These are phyloP conservation scores for Drosophila mimetica DNA, from an alignment of 2,888 invertebrate genomes.

Conservation along the genomic window DNA sequence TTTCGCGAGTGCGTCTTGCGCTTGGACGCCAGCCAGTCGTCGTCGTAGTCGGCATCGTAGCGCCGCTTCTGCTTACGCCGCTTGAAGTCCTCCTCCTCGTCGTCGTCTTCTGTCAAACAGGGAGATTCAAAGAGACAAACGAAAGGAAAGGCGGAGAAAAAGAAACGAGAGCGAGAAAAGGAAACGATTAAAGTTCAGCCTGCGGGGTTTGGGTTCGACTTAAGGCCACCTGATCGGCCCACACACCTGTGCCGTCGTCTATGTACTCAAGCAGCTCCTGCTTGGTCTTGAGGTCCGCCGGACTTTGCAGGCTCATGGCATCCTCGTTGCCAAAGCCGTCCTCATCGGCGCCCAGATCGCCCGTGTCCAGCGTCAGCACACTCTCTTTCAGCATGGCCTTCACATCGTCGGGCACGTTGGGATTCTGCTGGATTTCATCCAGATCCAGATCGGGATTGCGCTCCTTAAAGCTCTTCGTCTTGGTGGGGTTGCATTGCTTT, in stretches of 20 bases:
- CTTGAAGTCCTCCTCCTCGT: conserved; percentile 83
- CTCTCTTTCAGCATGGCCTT: conserved; percentile 84
- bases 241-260: conserved; percentile 83
- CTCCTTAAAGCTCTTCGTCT: conserved; percentile 84
- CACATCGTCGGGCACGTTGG: conserved; percentile 84
- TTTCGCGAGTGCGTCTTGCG: conserved; percentile 78
- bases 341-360: conserved; percentile 75
- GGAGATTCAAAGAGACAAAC: conserved; percentile 18
- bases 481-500: conserved; percentile 84
- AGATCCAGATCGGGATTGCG: conserved; percentile 84
- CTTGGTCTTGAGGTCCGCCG: conserved; percentile 82
- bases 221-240: conserved; percentile 7
- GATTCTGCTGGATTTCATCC: conserved; percentile 84
- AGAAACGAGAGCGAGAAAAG: conserved; percentile 11
- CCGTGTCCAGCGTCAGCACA: conserved; percentile 81
- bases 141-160: conserved; percentile 8
- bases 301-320: conserved; percentile 70
- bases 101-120: conserved; percentile 71
- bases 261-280: conserved; percentile 83
- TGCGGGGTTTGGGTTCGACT: not conserved
- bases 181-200: conserved; percentile 5
- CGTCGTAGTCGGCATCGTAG: conserved; percentile 84
- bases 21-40: conserved; percentile 83
- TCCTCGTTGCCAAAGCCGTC: conserved; percentile 59
- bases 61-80: conserved; percentile 82